A percentile compares a stretch with the other conserved stretches of the same genome.
Conservation (phyloP, 2,113 vertebrate species). For the Cygnus buccinator region DNA sequence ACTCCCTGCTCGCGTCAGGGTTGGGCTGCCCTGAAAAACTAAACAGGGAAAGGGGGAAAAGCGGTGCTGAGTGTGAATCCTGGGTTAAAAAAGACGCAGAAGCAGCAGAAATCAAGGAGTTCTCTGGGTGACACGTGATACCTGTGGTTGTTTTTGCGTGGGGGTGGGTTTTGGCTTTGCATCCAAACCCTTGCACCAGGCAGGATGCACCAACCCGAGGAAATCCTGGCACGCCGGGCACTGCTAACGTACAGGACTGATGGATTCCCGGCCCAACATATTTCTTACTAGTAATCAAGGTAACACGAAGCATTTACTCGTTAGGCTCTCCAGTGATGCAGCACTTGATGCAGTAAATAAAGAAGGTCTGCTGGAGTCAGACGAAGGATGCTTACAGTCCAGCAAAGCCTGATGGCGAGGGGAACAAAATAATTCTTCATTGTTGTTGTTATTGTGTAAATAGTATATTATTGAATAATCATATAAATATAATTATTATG, state of each 20-base stretch:
- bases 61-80: neutral
- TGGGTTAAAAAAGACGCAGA: neutral
- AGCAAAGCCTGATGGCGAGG: neutral
- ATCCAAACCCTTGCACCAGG: neutral
- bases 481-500: neutral
- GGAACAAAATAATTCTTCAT: neutral
- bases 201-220: neutral
- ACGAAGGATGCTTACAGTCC: accelerated
- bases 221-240: neutral
- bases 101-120: neutral
- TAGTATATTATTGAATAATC: neutral
- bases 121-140: neutral
- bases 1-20: neutral
- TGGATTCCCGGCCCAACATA: neutral
- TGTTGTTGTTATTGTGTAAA: too few species aligned
- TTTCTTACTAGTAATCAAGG: neutral
- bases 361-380: accelerated
- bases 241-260: neutral
- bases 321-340: neutral
- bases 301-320: neutral
- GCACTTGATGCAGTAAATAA: neutral
- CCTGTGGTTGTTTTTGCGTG: neutral
- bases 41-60: neutral
- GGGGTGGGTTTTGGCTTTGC: neutral
- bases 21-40: neutral